phyloP scores from a whole-genome alignment of 2,888 invertebrate genomes.

The Tenthredo mesomela region DNA sequence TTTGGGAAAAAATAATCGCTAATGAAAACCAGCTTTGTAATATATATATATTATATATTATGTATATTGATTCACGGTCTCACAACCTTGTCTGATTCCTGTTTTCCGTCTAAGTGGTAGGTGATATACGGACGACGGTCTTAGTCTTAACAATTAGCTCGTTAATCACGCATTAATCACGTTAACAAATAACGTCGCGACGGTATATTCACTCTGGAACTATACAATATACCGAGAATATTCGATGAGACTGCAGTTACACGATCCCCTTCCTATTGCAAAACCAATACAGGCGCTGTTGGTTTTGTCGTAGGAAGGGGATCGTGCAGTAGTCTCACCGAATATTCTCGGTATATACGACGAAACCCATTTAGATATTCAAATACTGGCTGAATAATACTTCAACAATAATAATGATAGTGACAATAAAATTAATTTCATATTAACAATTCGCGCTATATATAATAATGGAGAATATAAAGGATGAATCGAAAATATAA shows the following conservation, averaged over 20 bases:
- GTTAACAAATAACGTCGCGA: background rate
- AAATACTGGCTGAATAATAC: background rate
- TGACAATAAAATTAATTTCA: background rate
- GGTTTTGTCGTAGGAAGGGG: too few relatives aligned
- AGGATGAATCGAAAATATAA: background rate
- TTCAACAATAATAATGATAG: background rate
- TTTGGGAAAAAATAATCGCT: background rate
- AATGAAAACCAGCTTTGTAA: background rate
- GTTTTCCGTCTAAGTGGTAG: background rate
- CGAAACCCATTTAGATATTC: background rate
- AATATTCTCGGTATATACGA: too few relatives aligned
- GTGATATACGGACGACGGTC: background rate
- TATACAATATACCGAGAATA: too few relatives aligned
- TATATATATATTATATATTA: background rate
- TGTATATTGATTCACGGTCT: background rate
- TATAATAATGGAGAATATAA: background rate
- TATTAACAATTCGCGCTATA: background rate
- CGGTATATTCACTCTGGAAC: background rate
- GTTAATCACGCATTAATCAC: background rate
- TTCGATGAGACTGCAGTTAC: too few relatives aligned
- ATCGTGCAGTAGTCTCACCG: too few relatives aligned
- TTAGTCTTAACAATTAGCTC: conserved; percentile 4
- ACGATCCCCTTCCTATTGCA: too few relatives aligned
- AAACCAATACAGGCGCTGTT: too few relatives aligned
- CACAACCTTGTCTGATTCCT: background rate